Evolutionary conservation across 2,797 vertebrate genomes (phyloP).

Genomic region (Amphiprion clarkii): DNA sequence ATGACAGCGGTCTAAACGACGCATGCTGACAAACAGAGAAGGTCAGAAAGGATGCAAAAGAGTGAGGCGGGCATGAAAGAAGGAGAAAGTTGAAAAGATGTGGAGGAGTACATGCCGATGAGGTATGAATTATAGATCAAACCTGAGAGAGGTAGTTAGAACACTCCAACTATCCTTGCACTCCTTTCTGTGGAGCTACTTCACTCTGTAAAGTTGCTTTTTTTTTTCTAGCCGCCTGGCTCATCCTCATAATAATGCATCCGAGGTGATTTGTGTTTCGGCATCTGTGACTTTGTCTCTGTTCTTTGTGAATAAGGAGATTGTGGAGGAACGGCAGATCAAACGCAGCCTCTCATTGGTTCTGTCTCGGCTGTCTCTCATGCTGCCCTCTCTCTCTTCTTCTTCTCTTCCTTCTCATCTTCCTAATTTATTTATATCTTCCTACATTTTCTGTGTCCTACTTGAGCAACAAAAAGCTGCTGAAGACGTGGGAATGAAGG

Average conservation of each 20-base stretch:
- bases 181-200: slow-evolving; percentile 30
- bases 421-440: slow-evolving; percentile 60
- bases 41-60: slow-evolving; percentile 39
- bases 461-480: slow-evolving; percentile 25
- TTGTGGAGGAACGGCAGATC: slow-evolving; percentile 55
- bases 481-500: slow-evolving; percentile 15
- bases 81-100: slow-evolving; percentile 46
- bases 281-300: slow-evolving; percentile 41
- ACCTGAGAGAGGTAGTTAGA: slow-evolving; percentile 47
- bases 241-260: slow-evolving; percentile 27
- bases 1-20: slow-evolving; percentile 60
- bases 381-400: slow-evolving; percentile 29
- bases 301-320: slow-evolving; percentile 43
- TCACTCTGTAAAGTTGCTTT: slow-evolving; percentile 19
- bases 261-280: slow-evolving; percentile 49
- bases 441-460: slow-evolving; percentile 31
- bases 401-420: slow-evolving; percentile 22
- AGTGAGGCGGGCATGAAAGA: slow-evolving; percentile 18
- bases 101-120: slow-evolving; percentile 26
- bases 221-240: slow-evolving; percentile 4
- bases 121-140: slow-evolving; percentile 77
- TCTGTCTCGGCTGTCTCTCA: slow-evolving; percentile 41
- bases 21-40: slow-evolving; percentile 40
- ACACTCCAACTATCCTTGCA: slow-evolving; percentile 28
- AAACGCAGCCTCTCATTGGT: slow-evolving; percentile 40